phyloP scores from a whole-genome alignment of 2,888 invertebrate genomes.

The Hyppa rectilinea region DNA sequence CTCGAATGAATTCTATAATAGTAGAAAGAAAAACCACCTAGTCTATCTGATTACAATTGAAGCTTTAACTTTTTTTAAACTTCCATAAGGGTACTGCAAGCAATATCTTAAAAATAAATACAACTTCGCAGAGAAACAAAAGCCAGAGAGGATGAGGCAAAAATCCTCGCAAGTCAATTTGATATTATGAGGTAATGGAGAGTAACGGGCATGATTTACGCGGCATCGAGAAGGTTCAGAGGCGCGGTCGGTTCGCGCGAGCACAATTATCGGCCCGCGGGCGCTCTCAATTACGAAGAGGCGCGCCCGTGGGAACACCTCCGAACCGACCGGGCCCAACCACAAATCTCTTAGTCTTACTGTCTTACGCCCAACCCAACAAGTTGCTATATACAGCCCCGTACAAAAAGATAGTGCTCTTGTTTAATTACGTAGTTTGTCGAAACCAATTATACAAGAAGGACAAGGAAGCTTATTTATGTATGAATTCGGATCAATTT shows the following conservation, averaged over 20 bases:
- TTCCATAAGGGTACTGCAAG: constrained; percentile 24
- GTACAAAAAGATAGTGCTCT: constrained; percentile 52
- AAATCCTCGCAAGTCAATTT: constrained; percentile 88
- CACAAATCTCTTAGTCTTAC: constrained; percentile 87
- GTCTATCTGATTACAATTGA: constrained; percentile 24
- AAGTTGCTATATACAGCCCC: constrained; percentile 75
- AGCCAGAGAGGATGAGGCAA: constrained; percentile 71
- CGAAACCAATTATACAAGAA: constrained; percentile 24
- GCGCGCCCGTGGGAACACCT: constrained; percentile 88
- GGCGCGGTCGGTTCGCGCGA: constrained; percentile 81
- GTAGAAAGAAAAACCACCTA: constrained; percentile 12
- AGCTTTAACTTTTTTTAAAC: constrained; percentile 26
- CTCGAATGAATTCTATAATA: not conserved
- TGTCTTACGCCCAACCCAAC: constrained; percentile 81
- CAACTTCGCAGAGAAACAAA: constrained; percentile 68
- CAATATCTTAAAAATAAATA: constrained; percentile 63
- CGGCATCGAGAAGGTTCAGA: constrained; percentile 75
- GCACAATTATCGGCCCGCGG: constrained; percentile 90
- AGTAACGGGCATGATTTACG: constrained; percentile 90
- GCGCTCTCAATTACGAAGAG: constrained; percentile 90
- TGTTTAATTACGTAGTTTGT: constrained; percentile 51
- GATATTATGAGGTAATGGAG: constrained; percentile 90
- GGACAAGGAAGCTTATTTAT: constrained; percentile 14
- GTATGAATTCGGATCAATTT: not conserved
- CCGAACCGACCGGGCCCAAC: constrained; percentile 80